phyloP scores from a whole-genome alignment of 2,113 vertebrate species.

The Eurystomus gularis region DNA sequence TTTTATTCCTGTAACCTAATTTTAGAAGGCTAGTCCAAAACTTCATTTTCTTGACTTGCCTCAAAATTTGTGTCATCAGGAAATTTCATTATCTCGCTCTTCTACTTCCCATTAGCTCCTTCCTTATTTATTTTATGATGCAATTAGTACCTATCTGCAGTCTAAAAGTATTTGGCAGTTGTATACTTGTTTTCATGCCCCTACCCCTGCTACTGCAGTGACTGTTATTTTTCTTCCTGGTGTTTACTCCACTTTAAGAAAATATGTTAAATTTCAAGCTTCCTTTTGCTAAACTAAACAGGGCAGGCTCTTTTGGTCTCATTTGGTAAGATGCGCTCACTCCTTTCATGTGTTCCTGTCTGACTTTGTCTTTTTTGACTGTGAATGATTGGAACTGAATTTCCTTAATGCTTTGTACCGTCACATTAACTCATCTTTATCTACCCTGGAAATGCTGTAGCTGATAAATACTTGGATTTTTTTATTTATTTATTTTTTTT shows the following conservation, averaged over 20 bases:
- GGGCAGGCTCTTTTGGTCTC: background rate
- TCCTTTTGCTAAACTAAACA: background rate
- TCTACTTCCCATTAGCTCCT: background rate
- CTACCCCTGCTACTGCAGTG: background rate
- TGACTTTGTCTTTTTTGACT: background rate
- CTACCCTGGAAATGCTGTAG: background rate
- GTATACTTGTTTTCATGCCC: background rate
- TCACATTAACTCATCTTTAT: background rate
- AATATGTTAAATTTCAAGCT: background rate
- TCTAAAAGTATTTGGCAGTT: background rate
- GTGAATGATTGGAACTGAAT: background rate
- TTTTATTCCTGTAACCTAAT: background rate
- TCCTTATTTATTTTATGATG: background rate
- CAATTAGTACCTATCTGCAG: background rate
- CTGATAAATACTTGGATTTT: background rate
- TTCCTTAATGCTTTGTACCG: background rate
- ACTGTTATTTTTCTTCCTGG: background rate
- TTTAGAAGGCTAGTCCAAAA: background rate
- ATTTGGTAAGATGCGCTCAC: background rate
- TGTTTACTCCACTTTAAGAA: background rate
- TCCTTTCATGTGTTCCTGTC: background rate
- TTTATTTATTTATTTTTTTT: too few species aligned
- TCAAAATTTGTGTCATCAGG: background rate
- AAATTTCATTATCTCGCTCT: constrained; percentile 2
- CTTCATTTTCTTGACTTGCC: background rate